A percentile compares a stretch with the other conserved stretches of the same genome.
These are phyloP conservation scores for Eupeodes luniger DNA, from an alignment of 2,888 invertebrate species.

Conservation along the genomic window DNA sequence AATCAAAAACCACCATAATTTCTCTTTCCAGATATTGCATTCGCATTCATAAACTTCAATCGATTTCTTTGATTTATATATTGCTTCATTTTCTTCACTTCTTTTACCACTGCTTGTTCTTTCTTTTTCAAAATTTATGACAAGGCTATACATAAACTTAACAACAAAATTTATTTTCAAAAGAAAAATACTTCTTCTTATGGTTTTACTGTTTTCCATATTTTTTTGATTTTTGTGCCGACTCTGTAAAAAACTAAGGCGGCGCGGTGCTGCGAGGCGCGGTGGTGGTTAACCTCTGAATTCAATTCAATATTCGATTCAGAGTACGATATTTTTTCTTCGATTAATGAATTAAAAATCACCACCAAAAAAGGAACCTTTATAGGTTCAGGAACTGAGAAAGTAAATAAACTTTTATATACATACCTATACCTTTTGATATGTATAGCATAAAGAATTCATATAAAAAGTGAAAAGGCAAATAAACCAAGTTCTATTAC, in stretches of 20 bases:
- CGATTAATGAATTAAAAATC: slow-evolving; percentile 71
- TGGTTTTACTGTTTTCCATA: neutral
- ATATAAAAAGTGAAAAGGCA: slow-evolving; percentile 15
- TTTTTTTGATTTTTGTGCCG: neutral
- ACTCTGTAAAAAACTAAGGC: neutral
- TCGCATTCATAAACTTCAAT: slow-evolving; percentile 15
- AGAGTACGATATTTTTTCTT: slow-evolving; percentile 34
- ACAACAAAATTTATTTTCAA: slow-evolving; percentile 10
- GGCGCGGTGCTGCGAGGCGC: neutral
- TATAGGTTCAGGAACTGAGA: slow-evolving; percentile 18
- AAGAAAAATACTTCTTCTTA: neutral
- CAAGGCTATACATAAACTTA: slow-evolving; percentile 18
- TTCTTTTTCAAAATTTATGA: slow-evolving; percentile 34
- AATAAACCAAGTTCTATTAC: slow-evolving; percentile 43
- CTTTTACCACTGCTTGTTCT: neutral
- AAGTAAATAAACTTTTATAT: slow-evolving; percentile 39
- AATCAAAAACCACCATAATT: neutral
- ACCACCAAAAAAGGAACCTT: slow-evolving; percentile 30
- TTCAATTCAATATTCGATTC: slow-evolving; percentile 18
- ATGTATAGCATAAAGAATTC: slow-evolving; percentile 25
- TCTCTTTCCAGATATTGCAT: neutral
- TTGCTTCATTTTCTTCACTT: neutral
- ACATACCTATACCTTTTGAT: too few species aligned
- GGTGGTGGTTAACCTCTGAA: neutral
- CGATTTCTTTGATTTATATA: slow-evolving; percentile 12